Conservation (phyloP, 2,888 invertebrate genomes). For the Dolichomitus sp. region DNA sequence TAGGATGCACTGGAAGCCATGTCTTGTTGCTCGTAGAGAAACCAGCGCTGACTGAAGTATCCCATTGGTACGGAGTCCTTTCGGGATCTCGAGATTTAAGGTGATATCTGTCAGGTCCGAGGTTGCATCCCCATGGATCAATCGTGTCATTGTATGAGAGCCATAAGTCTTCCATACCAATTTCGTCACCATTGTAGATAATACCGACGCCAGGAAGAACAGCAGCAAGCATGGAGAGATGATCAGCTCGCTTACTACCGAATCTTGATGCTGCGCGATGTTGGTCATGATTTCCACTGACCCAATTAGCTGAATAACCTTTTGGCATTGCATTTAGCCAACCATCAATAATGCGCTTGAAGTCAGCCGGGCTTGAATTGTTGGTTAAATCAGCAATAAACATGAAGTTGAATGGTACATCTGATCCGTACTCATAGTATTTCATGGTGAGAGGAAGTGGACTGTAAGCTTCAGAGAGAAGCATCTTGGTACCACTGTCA, state of each 20-base stretch:
- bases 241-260: slow-evolving; percentile 86
- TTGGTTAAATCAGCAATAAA: slow-evolving; percentile 86
- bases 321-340: slow-evolving; percentile 89
- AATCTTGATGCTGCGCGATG: slow-evolving; percentile 86
- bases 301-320: slow-evolving; percentile 90
- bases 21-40: slow-evolving; percentile 88
- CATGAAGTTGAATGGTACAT: slow-evolving; percentile 90
- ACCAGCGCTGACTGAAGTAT: slow-evolving; percentile 87
- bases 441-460: slow-evolving; percentile 86
- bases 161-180: slow-evolving; percentile 91
- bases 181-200: slow-evolving; percentile 94
- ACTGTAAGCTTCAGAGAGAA: slow-evolving; percentile 90
- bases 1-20: slow-evolving; percentile 90
- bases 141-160: slow-evolving; percentile 89
- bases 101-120: slow-evolving; percentile 88
- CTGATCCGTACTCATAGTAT: slow-evolving; percentile 87
- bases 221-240: slow-evolving; percentile 88
- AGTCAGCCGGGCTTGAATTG: slow-evolving; percentile 87
- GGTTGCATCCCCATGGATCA: slow-evolving; percentile 90
- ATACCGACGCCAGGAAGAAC: slow-evolving; percentile 90
- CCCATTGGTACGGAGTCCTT: slow-evolving; percentile 91
- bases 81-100: slow-evolving; percentile 80
- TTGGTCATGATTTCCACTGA: slow-evolving; percentile 89
- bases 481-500: slow-evolving; percentile 83
- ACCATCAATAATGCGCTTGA: slow-evolving; percentile 87